Percentiles rank a stretch among this genome's conserved stretches.
phyloP scores from a whole-genome alignment of 2,888 invertebrate genomes.

The Plagodis pulveraria region DNA sequence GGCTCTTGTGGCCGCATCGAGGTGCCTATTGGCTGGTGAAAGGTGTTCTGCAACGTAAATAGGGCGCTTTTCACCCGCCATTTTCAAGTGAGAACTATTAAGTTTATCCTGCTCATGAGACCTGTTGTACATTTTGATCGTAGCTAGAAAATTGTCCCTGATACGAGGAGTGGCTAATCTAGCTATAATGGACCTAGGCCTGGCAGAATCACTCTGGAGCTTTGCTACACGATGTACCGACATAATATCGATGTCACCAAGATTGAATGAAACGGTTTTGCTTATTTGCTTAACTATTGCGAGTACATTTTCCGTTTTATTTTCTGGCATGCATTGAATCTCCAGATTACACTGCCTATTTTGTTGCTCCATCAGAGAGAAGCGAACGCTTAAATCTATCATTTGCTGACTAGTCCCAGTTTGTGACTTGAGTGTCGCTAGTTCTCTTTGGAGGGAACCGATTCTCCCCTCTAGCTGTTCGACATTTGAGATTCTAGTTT shows the following conservation, averaged over 20 bases:
- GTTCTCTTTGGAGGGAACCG: too few relatives aligned
- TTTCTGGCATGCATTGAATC: constrained; percentile 15
- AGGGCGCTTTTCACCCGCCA: not conserved
- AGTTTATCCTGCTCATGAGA: not conserved
- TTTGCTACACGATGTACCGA: constrained; percentile 1
- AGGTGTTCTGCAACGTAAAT: too few relatives aligned
- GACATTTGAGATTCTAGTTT: too few relatives aligned
- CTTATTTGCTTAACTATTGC: not conserved
- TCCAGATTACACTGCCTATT: constrained; percentile 21
- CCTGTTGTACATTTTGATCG: not conserved
- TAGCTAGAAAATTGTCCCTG: constrained; percentile 1
- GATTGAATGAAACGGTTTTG: constrained; percentile 9
- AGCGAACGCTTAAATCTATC: constrained; percentile 23
- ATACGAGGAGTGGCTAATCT: not conserved
- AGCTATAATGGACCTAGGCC: not conserved
- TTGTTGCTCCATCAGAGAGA: not conserved
- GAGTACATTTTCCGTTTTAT: constrained; percentile 18
- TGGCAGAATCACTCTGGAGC: not conserved
- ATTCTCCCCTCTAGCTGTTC: too few relatives aligned
- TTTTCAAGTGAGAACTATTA: not conserved
- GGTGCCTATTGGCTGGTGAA: too few relatives aligned
- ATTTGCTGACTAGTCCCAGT: too few relatives aligned
- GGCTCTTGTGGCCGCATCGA: too few relatives aligned
- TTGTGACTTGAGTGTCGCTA: too few relatives aligned
- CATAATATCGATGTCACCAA: constrained; percentile 3